phyloP scores from a whole-genome alignment of 2,888 invertebrate species.

The Drosophila mayaguana region DNA sequence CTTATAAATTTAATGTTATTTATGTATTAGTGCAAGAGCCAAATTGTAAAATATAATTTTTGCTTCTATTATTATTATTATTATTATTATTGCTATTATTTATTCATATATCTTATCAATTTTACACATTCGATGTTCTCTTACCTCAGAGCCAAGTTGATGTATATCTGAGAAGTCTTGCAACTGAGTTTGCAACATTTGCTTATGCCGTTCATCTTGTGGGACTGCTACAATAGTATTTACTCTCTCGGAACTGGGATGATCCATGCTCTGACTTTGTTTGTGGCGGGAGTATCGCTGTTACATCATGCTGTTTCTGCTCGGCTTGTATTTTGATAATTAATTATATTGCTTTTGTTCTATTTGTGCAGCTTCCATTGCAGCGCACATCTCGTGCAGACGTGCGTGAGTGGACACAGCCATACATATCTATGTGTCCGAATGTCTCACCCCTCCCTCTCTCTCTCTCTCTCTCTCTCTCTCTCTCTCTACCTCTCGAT shows the following conservation, averaged over 20 bases:
- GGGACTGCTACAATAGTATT: conserved; percentile 54
- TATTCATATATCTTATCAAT: too few relatives aligned
- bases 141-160: not conserved
- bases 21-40: too few relatives aligned
- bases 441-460: not conserved
- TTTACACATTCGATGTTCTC: not conserved
- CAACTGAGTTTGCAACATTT: conserved; percentile 5
- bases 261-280: conserved; percentile 24
- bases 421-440: not conserved
- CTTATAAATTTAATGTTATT: too few relatives aligned
- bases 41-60: too few relatives aligned
- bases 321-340: conserved; percentile 72
- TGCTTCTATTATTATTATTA: too few relatives aligned
- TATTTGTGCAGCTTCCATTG: conserved; percentile 57
- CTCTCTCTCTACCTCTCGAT: not conserved
- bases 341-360: conserved; percentile 77
- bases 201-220: conserved; percentile 5
- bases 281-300: conserved; percentile 22
- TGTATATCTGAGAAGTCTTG: not conserved
- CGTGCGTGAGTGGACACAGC: conserved; percentile 6
- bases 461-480: not conserved
- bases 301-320: conserved; percentile 66
- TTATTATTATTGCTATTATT: too few relatives aligned
- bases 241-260: conserved; percentile 41
- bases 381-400: conserved; percentile 22